These are phyloP conservation scores for Neoaliturus tenellus DNA, from an alignment of 2,888 invertebrate genomes.

Conservation along the genomic window DNA sequence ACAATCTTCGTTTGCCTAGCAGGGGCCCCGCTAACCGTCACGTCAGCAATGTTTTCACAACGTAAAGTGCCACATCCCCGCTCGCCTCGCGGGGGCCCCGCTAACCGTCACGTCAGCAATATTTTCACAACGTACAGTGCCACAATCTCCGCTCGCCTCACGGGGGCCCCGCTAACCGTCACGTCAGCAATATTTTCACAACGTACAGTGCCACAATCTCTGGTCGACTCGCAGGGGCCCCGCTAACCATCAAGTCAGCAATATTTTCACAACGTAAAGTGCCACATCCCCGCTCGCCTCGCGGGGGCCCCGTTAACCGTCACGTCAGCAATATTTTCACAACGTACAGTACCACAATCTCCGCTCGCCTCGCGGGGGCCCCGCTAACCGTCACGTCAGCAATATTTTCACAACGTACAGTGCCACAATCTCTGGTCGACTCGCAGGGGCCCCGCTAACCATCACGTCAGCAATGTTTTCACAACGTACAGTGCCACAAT, in stretches of 20 bases:
- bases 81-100: too few relatives aligned
- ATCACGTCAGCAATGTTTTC: not conserved
- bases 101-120: too few relatives aligned
- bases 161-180: not conserved
- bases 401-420: not conserved
- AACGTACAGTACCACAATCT: not conserved
- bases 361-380: not conserved
- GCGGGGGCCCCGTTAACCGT: not conserved
- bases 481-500: not conserved
- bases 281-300: not conserved
- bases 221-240: not conserved
- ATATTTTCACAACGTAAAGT: not conserved
- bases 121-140: too few relatives aligned
- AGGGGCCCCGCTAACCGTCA: not conserved
- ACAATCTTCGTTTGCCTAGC: too few relatives aligned
- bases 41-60: too few relatives aligned
- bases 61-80: too few relatives aligned
- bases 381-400: not conserved
- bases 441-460: slow-evolving; percentile 1
- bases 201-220: not conserved
- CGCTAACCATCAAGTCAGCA: not conserved
- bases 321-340: not conserved
- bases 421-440: not conserved
- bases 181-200: not conserved
- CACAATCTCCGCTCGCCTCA: not conserved